These are phyloP conservation scores for Dicaeum eximium DNA, from an alignment of 2,113 vertebrate genomes.

Conservation along the genomic window DNA sequence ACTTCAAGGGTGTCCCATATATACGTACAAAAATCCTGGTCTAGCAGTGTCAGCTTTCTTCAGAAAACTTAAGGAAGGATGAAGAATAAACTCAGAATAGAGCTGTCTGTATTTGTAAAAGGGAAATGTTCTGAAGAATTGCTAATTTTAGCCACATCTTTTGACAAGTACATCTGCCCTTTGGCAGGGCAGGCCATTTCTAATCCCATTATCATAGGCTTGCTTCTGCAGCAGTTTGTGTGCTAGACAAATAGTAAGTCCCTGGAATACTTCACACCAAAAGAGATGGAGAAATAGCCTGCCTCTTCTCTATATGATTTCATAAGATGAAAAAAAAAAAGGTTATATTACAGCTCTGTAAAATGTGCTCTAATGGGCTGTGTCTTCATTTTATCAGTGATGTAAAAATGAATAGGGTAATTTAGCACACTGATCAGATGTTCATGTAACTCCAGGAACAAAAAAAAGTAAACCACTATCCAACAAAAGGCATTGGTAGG, in stretches of 20 bases:
- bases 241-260: neutral
- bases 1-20: neutral
- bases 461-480: neutral
- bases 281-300: neutral
- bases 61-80: neutral
- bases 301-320: neutral
- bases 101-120: neutral
- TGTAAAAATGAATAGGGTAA: neutral
- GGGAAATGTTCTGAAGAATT: neutral
- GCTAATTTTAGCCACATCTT: neutral
- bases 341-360: neutral
- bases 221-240: neutral
- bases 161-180: neutral
- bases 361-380: neutral
- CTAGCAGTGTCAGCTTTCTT: neutral
- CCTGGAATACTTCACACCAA: neutral
- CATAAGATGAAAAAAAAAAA: neutral
- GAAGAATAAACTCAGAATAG: neutral
- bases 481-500: neutral
- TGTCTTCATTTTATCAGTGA: neutral
- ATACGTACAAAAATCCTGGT: rapidly evolving
- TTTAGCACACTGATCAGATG: neutral
- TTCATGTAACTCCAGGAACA: neutral
- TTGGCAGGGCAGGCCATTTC: neutral
- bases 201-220: neutral